Evolutionary conservation across 2,888 invertebrate species (phyloP), one percentile per base, ranked within the genome.

Genomic region (Nemotelus pantherinus): DNA sequence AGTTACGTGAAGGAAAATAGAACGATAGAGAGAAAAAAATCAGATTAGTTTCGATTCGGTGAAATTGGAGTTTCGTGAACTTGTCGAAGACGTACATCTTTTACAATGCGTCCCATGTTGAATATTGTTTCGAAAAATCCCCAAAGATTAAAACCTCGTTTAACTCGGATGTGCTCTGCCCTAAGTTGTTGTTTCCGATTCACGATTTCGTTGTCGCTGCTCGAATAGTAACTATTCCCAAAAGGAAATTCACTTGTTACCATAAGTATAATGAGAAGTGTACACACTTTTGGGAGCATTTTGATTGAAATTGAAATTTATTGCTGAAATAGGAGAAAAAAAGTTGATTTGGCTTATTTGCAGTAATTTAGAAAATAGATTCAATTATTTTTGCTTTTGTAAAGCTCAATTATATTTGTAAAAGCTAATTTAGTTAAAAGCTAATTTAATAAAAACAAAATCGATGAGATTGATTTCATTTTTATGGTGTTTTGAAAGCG

Each of bases 71-170:
- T 75, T 39, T 55, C n/a, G 43, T 41, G 55, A 48, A 64, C 43
- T 41, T 60, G 45, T 65, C 4, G 4, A 7, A 45, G 7, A 50
- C 85, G 84, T 80, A 86, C 86, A 77, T 86, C 86, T 7, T 83
- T 82, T 63, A 85, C 70, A 3, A 86, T 81, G 72, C 85, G 85
- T 76, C 83, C 84, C 1, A 86, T 85, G n/a, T 83, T 82, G n/a
- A 84, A 80, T 77, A 86, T 81, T 81, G 86, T 86, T 74, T 86
- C 84, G 67, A 86, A 83, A 70, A 86, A 83, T 72, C 85, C 85
- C 85, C 85, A 86, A 10, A 65, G 58, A 67, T 65, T 67, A 77
- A 86, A 83, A 83, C 79, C 85, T 75, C 79, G 75, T 79, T 57
- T 41, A n/a, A 48, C 43, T 53, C 72, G 71, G 47, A 45, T n/a